These are phyloP conservation scores for Macroramphosus scolopax DNA, from an alignment of 2,797 vertebrate genomes.

Conservation along the genomic window DNA sequence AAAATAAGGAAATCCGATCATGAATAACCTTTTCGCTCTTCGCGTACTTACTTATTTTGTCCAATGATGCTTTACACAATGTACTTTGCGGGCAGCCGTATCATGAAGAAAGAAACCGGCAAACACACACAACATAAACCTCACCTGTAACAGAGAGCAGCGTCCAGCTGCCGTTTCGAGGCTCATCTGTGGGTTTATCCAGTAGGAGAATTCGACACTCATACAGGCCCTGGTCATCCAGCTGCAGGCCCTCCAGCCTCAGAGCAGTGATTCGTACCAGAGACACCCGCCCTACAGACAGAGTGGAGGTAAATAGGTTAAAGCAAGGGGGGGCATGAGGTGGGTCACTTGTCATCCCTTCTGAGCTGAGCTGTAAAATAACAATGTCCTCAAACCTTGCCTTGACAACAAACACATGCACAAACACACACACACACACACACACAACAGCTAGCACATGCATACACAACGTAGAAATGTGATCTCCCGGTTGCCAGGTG, in stretches of 20 bases:
- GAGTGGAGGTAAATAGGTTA: not conserved
- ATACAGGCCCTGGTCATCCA: constrained; percentile 89
- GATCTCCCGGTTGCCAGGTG: constrained; percentile 79
- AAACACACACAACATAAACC: constrained; percentile 6
- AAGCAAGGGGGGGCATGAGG: too few relatives aligned
- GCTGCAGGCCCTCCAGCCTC: constrained; percentile 77
- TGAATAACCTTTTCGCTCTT: too few relatives aligned
- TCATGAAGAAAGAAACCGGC: constrained; percentile 1
- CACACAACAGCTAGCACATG: too few relatives aligned
- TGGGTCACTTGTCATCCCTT: constrained; percentile 22
- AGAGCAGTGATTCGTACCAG: constrained; percentile 82
- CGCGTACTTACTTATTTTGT: too few relatives aligned
- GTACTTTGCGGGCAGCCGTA: not conserved
- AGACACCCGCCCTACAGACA: constrained; percentile 82
- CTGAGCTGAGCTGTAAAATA: constrained; percentile 10
- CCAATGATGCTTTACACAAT: too few relatives aligned
- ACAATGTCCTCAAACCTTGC: constrained; percentile 24
- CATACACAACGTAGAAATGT: constrained; percentile 53
- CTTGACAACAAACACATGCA: constrained; percentile 5
- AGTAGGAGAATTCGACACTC: constrained; percentile 89
- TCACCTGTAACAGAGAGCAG: constrained; percentile 88
- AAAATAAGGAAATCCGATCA: too few relatives aligned
- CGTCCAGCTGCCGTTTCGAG: constrained; percentile 86
- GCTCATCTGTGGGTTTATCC: constrained; percentile 82
- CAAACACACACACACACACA: constrained; percentile 5